phyloP scores from a whole-genome alignment of 2,888 invertebrate species.

The Drosophila glabriapex region DNA sequence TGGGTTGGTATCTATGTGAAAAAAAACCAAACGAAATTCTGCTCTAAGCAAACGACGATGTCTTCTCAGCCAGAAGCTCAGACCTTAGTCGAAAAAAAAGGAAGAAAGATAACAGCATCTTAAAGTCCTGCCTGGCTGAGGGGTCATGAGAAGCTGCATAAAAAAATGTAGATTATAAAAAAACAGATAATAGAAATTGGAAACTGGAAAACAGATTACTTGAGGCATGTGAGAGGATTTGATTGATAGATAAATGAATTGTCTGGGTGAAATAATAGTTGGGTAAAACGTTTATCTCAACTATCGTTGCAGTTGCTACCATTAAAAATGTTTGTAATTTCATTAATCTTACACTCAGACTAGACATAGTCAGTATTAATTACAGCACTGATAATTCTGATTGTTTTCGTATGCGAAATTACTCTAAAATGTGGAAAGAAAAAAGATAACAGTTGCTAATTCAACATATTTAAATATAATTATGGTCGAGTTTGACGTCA shows the following conservation, averaged over 20 bases:
- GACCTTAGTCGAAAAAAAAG: constrained; percentile 7
- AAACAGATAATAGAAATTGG: constrained; percentile 35
- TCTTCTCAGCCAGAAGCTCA: constrained; percentile 42
- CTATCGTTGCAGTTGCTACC: not conserved
- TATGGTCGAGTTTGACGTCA: not conserved
- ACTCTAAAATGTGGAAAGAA: not conserved
- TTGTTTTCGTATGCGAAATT: not conserved
- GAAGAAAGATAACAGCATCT: constrained; percentile 34
- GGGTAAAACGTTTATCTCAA: not conserved
- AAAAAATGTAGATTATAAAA: constrained; percentile 38
- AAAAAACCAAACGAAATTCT: constrained; percentile 20
- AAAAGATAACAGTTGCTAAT: not conserved
- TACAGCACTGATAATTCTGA: not conserved
- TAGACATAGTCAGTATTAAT: not conserved
- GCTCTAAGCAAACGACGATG: constrained; percentile 37
- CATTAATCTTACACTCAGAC: not conserved
- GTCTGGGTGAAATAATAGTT: not conserved
- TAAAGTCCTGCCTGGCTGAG: constrained; percentile 29
- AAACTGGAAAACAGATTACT: constrained; percentile 49
- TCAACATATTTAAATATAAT: not conserved
- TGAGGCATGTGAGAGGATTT: not conserved
- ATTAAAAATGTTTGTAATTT: not conserved
- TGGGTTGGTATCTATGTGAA: constrained; percentile 35
- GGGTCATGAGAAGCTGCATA: constrained; percentile 51
- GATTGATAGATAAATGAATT: not conserved